These are phyloP conservation scores for Phainopepla nitens DNA, from an alignment of 2,113 vertebrate genomes.

Conservation along the genomic window DNA sequence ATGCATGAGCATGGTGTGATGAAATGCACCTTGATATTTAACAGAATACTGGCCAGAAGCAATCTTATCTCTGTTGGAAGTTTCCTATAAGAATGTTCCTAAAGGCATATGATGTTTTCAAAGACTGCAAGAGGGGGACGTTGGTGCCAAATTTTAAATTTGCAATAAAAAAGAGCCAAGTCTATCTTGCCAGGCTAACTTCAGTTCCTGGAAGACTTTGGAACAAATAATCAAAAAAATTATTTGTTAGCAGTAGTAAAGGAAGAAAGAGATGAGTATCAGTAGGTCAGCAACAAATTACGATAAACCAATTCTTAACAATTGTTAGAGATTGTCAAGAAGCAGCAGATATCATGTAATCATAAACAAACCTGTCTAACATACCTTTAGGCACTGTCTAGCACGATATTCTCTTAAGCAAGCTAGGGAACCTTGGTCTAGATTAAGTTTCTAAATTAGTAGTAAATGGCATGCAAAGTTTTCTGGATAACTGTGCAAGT, in stretches of 20 bases:
- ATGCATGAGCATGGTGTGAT: background rate
- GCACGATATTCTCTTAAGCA: background rate
- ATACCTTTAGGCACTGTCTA: background rate
- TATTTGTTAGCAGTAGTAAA: background rate
- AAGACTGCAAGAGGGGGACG: background rate
- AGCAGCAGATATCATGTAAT: background rate
- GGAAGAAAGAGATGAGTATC: background rate
- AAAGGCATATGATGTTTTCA: background rate
- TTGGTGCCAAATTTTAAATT: background rate
- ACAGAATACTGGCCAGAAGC: background rate
- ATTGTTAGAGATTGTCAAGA: background rate
- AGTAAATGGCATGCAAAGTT: background rate
- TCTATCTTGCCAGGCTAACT: background rate
- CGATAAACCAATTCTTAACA: background rate
- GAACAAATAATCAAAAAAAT: background rate
- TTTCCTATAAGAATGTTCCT: background rate
- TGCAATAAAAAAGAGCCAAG: background rate
- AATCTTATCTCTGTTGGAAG: background rate
- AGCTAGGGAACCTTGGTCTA: background rate
- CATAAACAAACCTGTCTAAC: background rate
- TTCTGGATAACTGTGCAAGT: background rate
- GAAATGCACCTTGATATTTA: background rate
- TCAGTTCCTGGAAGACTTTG: background rate
- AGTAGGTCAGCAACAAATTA: background rate
- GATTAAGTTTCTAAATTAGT: background rate